These are phyloP conservation scores for Pentamera pediparva DNA, from an alignment of 53 echinoderm and acorn worm species.

Conservation along the genomic window DNA sequence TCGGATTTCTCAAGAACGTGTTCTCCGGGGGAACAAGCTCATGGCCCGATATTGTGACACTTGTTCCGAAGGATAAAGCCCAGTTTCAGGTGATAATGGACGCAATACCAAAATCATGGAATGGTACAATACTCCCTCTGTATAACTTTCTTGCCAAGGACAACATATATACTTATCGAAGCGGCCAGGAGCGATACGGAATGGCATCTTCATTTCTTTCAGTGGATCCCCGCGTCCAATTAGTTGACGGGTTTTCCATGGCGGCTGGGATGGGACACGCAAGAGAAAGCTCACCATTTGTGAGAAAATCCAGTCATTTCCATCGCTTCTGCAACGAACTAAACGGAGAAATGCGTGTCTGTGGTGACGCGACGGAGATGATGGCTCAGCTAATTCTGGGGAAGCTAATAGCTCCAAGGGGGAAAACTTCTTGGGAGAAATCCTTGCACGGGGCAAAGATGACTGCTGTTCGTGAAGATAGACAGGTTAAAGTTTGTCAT, in stretches of 20 bases:
- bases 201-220: not conserved
- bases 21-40: too few relatives aligned
- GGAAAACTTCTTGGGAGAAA: not conserved
- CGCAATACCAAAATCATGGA: too few relatives aligned
- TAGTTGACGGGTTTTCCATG: not conserved
- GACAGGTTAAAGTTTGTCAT: not conserved
- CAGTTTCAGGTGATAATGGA: too few relatives aligned
- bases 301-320: not conserved
- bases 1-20: too few relatives aligned
- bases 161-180: too few relatives aligned
- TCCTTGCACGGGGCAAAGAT: not conserved
- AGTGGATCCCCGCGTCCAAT: not conserved
- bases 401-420: slow-evolving; percentile 7
- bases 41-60: too few relatives aligned
- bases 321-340: slow-evolving; percentile 14
- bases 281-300: not conserved
- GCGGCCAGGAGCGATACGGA: too few relatives aligned
- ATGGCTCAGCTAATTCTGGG: not conserved
- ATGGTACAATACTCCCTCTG: too few relatives aligned
- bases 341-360: slow-evolving; percentile 4
- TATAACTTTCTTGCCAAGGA: too few relatives aligned
- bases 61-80: too few relatives aligned
- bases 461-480: not conserved
- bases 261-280: slow-evolving; percentile 8
- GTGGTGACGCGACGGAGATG: slow-evolving; percentile 9